A percentile compares a stretch with the other conserved stretches of the same genome.
Conservation (phyloP, 2,797 vertebrate genomes). For the Thaleichthys pacificus region DNA sequence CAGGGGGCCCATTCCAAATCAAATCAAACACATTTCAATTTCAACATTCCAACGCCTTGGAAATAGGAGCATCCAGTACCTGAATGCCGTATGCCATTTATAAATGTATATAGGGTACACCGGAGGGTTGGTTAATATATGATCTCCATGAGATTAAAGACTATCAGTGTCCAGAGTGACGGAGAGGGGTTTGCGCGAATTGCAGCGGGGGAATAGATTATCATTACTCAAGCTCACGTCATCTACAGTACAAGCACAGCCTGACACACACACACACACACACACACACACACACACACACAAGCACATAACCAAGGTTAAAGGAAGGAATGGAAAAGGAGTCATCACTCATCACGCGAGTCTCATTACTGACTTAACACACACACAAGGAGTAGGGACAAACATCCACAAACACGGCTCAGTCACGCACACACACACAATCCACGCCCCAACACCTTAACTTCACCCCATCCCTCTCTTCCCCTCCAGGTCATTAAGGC, state of each 20-base stretch:
- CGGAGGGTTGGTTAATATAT: no score
- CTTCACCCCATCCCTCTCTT: not conserved
- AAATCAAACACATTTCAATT: no score
- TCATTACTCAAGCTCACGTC: conserved; percentile 10
- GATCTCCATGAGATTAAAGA: conserved; percentile 40
- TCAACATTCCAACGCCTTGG: no score
- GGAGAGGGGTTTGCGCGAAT: conserved; percentile 9
- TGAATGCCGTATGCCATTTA: no score
- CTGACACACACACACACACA: not conserved
- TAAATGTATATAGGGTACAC: no score
- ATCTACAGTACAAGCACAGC: not conserved
- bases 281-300: conserved; percentile 1
- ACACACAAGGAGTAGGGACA: not conserved
- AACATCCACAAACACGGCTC: conserved; percentile 16
- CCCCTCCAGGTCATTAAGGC: not conserved
- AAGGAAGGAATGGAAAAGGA: no score
- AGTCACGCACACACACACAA: conserved; percentile 7
- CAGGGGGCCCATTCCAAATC: conserved; percentile 12
- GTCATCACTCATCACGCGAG: no score
- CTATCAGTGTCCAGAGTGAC: conserved; percentile 52
- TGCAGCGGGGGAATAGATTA: conserved; percentile 18
- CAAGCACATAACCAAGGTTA: not conserved
- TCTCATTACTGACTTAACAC: no score
- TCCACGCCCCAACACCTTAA: not conserved
- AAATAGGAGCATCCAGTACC: no score